phyloP scores from a whole-genome alignment of 2,797 vertebrate genomes.

The Mycteria americana region DNA sequence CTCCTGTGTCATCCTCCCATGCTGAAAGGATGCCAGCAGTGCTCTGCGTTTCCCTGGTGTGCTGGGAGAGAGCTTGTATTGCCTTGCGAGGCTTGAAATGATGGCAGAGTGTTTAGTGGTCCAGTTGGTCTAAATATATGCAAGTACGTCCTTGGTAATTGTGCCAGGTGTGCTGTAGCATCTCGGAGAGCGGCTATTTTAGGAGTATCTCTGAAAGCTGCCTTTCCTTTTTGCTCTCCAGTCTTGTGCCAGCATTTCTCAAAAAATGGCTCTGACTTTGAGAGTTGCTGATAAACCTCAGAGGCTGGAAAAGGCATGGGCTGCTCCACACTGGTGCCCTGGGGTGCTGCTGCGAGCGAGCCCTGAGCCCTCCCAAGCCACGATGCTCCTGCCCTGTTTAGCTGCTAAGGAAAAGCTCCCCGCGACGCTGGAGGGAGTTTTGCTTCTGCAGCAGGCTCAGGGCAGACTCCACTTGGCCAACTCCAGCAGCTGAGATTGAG shows the following conservation, averaged over 20 bases:
- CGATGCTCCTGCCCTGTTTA: rapidly evolving
- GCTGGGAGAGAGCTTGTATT: neutral
- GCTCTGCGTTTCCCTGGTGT: neutral
- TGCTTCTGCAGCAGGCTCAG: neutral
- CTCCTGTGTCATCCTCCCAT: rapidly evolving
- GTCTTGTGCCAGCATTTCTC: neutral
- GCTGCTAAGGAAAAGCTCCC: neutral
- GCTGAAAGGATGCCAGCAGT: neutral
- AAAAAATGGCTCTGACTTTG: neutral
- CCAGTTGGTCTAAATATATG: neutral
- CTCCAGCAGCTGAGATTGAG: neutral
- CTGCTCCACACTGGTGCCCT: neutral
- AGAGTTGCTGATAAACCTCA: neutral
- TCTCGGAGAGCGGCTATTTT: neutral
- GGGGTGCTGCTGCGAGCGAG: neutral
- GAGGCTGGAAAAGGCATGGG: neutral
- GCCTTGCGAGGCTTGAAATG: neutral
- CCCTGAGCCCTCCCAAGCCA: neutral
- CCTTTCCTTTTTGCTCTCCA: neutral
- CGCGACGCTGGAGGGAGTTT: rapidly evolving
- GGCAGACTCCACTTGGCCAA: neutral
- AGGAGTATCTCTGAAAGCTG: neutral
- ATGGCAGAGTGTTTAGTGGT: neutral
- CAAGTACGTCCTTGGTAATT: neutral
- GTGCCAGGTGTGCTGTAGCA: neutral